Base-by-base conservation (phyloP, 2,888 invertebrate species). In the Troides aeacus region DNA sequence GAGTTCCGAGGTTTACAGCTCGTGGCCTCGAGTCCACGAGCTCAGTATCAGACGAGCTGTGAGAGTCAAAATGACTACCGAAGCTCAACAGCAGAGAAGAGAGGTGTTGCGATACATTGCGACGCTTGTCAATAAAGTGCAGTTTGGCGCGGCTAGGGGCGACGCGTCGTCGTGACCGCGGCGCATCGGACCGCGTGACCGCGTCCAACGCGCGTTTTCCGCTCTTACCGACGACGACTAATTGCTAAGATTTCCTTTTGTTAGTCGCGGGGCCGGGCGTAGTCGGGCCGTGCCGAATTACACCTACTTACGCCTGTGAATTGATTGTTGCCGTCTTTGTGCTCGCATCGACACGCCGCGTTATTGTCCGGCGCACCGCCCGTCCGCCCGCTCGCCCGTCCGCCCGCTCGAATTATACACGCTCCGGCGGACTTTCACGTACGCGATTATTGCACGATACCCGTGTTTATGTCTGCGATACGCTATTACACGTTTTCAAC, bases 181-280 rank as follows among this genome's bases (percentile, higher is more conserved):
- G 75, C 84, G 84, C 81, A 79, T 75, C 75, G 80, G 83, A 72
- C 84, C 81, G 82, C 89, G 88, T 91, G 92, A 92, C 92, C 91
- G 91, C 84, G 81, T 82, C 92, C 86, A 92, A 92, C 86, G 82
- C 90, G 88, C 83, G 92, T 92, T 91, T 92, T 92, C 92, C 92
- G 92, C 92, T 92, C 91, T 92, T 92, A 90, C 92, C 87, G 89
- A 87, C 90, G 91, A 87, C 92, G 92, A 91, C 91, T 92, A 92
- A 92, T 92, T 92, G 92, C 92, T 92, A 90, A 90, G 90, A 91
- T 92, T 92, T 92, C 89, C 92, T 91, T 92, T 92, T 90, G 92
- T 91, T 92, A 89, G 91, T 91, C 89, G 88, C 90, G 92, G 89
- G 86, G 89, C 88, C 86, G 85, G 85, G 88, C 90, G 92, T 80